Evolutionary conservation across 2,113 vertebrate genomes (phyloP).

Genomic region (Ptilorrhoa leucosticta): DNA sequence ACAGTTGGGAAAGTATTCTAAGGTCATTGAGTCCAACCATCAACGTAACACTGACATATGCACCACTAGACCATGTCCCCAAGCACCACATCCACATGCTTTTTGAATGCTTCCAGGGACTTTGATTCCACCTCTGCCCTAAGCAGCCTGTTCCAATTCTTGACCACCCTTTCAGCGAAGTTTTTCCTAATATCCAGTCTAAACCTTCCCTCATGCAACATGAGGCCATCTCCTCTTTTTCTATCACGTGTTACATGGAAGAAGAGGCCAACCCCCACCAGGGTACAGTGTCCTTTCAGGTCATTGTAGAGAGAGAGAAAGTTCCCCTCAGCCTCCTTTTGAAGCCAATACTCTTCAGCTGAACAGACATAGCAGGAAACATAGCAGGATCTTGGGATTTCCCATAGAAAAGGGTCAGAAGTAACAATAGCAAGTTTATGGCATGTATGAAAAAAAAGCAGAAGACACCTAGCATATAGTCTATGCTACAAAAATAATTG

Average conservation of each 20-base stretch:
- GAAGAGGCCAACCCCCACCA: neutral
- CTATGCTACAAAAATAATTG: neutral
- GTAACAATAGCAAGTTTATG: neutral
- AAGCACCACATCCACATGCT: neutral
- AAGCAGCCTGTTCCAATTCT: neutral
- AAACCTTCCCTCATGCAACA: neutral
- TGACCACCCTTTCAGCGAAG: neutral
- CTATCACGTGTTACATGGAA: too few species aligned
- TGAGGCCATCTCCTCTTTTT: neutral
- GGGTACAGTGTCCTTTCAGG: neutral
- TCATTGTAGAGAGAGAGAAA: neutral
- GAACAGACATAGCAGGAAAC: neutral
- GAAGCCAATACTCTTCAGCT: neutral
- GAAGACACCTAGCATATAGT: neutral
- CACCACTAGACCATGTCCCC: too few species aligned
- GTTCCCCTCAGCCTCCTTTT: neutral
- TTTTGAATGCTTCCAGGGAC: neutral
- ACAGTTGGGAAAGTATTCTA: neutral
- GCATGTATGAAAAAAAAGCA: neutral
- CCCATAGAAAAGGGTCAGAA: neutral
- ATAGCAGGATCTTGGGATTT: neutral
- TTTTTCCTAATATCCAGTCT: neutral
- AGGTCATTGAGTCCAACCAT: neutral
- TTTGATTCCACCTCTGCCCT: neutral
- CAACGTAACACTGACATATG: neutral